phyloP scores from a whole-genome alignment of 2,888 invertebrate species.

The Meloe dianella region DNA sequence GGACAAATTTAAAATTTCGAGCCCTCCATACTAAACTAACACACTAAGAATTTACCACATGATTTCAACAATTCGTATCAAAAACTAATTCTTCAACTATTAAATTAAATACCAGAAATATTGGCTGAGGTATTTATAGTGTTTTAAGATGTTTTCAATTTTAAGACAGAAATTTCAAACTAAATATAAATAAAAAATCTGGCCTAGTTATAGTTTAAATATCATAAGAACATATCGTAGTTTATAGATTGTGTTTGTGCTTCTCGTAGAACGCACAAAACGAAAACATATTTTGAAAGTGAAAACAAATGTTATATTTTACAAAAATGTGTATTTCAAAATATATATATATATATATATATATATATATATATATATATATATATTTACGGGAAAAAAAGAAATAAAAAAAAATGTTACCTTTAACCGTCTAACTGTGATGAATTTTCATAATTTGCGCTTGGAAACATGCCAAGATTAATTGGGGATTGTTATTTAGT shows the following conservation, averaged over 20 bases:
- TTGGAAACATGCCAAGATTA: conserved; percentile 36
- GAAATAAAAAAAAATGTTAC: conserved; percentile 11
- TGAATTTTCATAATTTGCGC: conserved; percentile 48
- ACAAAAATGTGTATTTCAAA: conserved; percentile 44
- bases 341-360: not conserved
- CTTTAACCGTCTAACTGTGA: conserved; percentile 59
- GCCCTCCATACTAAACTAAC: conserved; percentile 36
- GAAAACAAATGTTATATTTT: conserved; percentile 37
- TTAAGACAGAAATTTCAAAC: conserved; percentile 19
- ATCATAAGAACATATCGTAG: conserved; percentile 44
- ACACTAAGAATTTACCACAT: not conserved
- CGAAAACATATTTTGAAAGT: conserved; percentile 23
- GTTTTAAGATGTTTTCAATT: conserved; percentile 49
- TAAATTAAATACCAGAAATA: conserved; percentile 31
- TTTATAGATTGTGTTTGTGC: conserved; percentile 33
- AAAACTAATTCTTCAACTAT: not conserved
- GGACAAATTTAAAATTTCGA: conserved; percentile 29
- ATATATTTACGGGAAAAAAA: not conserved
- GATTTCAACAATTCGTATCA: not conserved
- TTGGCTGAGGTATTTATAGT: conserved; percentile 57
- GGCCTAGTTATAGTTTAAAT: conserved; percentile 52
- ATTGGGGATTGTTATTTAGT: not conserved
- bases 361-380: not conserved
- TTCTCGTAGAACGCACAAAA: conserved; percentile 43
- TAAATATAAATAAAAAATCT: conserved; percentile 36